phyloP scores from a whole-genome alignment of 2,113 vertebrate species.

The Pluvianellus socialis region DNA sequence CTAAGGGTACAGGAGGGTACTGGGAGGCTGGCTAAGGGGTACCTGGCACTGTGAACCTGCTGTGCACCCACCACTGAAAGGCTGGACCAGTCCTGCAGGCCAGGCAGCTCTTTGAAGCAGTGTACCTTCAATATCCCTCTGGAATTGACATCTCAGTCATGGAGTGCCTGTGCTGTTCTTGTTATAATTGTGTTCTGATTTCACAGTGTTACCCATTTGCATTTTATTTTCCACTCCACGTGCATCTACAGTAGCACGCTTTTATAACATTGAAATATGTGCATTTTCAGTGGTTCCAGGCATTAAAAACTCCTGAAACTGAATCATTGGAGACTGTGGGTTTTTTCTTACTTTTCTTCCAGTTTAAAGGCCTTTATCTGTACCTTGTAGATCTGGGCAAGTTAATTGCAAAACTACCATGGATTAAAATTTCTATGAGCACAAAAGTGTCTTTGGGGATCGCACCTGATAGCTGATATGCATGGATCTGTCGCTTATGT shows the following conservation, averaged over 20 bases:
- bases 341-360: background rate
- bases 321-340: background rate
- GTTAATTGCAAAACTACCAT: background rate
- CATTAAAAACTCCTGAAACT: background rate
- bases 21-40: background rate
- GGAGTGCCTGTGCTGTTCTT: background rate
- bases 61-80: background rate
- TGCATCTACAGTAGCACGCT: background rate
- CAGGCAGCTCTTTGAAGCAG: background rate
- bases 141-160: background rate
- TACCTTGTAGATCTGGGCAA: background rate
- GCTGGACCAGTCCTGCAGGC: rapidly evolving
- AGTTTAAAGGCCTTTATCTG: background rate
- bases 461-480: background rate
- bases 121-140: background rate
- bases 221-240: background rate
- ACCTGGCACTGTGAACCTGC: background rate
- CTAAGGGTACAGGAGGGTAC: too few species aligned
- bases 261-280: background rate
- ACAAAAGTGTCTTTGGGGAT: background rate
- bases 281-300: background rate
- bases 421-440: background rate
- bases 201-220: background rate
- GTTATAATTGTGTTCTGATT: background rate
- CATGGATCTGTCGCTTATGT: background rate